Base-by-base conservation (phyloP, 1,140 invertebrate species). In the Temnothorax longispinosus region DNA sequence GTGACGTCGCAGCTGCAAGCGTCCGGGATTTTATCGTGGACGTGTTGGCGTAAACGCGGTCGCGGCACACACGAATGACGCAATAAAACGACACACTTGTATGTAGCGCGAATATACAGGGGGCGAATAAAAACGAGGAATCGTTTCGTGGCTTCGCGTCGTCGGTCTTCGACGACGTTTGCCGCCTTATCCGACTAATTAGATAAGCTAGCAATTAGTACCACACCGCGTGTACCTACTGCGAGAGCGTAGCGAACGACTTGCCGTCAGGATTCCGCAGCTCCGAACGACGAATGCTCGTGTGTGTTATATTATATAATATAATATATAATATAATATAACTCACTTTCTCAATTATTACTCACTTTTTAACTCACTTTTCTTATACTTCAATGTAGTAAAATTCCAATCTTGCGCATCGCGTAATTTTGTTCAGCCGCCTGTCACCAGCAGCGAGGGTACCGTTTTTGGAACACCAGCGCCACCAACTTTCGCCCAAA, bases 161-260 rank as follows among this genome's bases (percentile, higher is more conserved):
- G 47, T 27, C 27, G 2, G 1, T 65, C 44, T 21, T 15, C 18
- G 52, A 44, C 80, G 27, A 47, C 54, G 41, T 72, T 56, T 58
- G 64, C 76, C 76, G 58, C 56, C 78, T 88, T 87, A 74, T 90
- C 64, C 32, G 84, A 78, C 65, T 80, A 60, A 69, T 88, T 52
- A 86, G 75, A 88, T 86, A 88, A 88, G 78, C 52, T 67, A 81
- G 71, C 38, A 78, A 86, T 88, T 77, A 87, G 78, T 87, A 64
- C 85, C 54, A 74, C 60, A 67, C 58, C 77, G 72, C 58, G 47
- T 62, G 50, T 75, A 88, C 71, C 72, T 87, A 72, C 13, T 75
- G 32, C 71, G 82, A 87, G 82, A 87, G 67, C 85, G 60, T 56
- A 50, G 21, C 67, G 67, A 65, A 74, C 41, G 60, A 65, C 85